phyloP scores from a whole-genome alignment of 2,888 invertebrate species.

The Dryobota labecula region DNA sequence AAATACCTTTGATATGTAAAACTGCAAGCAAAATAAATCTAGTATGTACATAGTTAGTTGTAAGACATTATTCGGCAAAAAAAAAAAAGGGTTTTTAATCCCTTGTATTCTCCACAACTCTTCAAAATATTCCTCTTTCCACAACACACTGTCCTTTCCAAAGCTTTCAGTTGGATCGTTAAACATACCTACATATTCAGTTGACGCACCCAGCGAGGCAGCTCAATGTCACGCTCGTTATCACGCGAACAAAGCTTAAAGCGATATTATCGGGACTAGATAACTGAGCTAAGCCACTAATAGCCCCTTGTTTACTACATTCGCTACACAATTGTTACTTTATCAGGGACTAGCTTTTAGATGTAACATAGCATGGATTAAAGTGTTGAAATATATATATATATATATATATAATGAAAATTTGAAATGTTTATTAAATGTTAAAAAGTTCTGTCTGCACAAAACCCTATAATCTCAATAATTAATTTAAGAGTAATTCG shows the following conservation, averaged over 20 bases:
- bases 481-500: background rate
- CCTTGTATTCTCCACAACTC: background rate
- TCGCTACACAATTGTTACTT: constrained; percentile 23
- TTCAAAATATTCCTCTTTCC: background rate
- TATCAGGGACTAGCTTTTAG: constrained; percentile 30
- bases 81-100: too few species aligned
- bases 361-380: background rate
- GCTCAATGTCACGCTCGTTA: constrained; percentile 45
- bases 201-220: constrained; percentile 10
- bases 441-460: background rate
- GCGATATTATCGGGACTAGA: constrained; percentile 41
- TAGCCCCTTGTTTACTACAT: constrained; percentile 35
- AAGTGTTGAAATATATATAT: background rate
- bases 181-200: constrained; percentile 12
- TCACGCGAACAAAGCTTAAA: constrained; percentile 45
- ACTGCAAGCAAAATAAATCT: background rate
- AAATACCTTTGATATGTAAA: too few species aligned
- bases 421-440: background rate
- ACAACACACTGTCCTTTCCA: constrained; percentile 3
- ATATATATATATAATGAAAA: too few species aligned
- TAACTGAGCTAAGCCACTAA: constrained; percentile 42
- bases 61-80: too few species aligned
- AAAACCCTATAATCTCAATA: background rate
- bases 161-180: constrained; percentile 4
- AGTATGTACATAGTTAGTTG: too few species aligned